Evolutionary conservation across 2,113 vertebrate species (phyloP).

Genomic region (Cichladusa arquata): DNA sequence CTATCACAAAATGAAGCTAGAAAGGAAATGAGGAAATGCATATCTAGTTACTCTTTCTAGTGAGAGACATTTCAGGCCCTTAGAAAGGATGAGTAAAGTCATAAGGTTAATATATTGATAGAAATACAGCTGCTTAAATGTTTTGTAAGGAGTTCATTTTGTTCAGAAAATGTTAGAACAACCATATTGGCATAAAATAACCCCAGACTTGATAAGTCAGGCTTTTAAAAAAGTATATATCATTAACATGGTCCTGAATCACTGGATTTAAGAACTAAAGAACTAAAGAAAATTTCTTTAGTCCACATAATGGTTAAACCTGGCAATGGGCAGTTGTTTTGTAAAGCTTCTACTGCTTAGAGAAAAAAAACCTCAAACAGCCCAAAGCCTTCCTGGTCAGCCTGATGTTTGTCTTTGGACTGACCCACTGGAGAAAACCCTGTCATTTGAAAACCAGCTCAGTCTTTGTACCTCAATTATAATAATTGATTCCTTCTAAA

Average conservation of each 20-base stretch:
- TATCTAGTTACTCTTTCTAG: not conserved
- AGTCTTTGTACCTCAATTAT: not conserved
- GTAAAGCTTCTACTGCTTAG: not conserved
- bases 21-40: slow-evolving; percentile 26
- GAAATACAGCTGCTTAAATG: not conserved
- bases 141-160: not conserved
- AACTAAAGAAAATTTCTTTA: too few species aligned
- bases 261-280: not conserved
- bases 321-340: not conserved
- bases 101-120: not conserved
- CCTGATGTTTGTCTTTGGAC: not conserved
- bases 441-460: not conserved
- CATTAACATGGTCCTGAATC: not conserved
- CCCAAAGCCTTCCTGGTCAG: not conserved
- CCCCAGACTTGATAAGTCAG: not conserved
- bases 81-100: not conserved
- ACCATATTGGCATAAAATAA: not conserved
- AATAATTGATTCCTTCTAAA: not conserved
- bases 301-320: not conserved
- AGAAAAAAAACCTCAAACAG: not conserved
- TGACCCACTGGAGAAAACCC: not conserved
- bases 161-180: not conserved
- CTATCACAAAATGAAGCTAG: slow-evolving; percentile 38
- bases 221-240: not conserved
- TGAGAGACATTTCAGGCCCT: not conserved